These are phyloP conservation scores for Edolisoma coerulescens DNA, from an alignment of 2,113 vertebrate genomes.

Conservation along the genomic window DNA sequence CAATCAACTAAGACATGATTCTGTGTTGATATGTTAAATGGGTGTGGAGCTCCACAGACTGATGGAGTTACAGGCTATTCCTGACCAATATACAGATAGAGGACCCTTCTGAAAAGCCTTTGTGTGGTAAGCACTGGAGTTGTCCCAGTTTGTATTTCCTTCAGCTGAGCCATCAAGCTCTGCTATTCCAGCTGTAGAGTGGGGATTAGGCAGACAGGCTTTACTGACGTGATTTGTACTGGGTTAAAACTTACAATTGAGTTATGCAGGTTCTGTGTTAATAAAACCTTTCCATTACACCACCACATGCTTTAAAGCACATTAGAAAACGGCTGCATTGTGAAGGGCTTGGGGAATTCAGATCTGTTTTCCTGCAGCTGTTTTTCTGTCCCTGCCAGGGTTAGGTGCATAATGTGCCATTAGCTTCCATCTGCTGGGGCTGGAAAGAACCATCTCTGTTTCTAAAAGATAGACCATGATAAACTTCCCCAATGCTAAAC, in stretches of 20 bases:
- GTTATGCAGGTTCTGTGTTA: slow-evolving; percentile 40
- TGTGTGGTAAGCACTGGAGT: background rate
- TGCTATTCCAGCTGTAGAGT: background rate
- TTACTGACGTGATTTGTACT: background rate
- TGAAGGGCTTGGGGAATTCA: slow-evolving; percentile 12
- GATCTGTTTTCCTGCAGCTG: slow-evolving; percentile 33
- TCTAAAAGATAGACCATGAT: background rate
- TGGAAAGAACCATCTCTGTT: background rate
- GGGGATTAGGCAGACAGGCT: background rate
- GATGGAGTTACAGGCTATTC: background rate
- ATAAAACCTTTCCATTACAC: slow-evolving; percentile 33
- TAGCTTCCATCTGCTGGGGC: background rate
- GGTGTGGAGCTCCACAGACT: background rate
- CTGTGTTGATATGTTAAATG: background rate
- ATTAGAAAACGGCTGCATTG: background rate
- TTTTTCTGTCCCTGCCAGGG: background rate
- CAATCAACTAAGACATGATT: background rate
- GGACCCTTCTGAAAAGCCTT: background rate
- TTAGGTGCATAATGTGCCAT: background rate
- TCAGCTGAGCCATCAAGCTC: background rate
- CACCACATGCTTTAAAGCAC: background rate
- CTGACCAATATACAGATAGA: background rate
- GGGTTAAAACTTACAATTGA: slow-evolving; percentile 25
- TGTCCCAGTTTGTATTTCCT: background rate
- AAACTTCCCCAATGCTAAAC: background rate